Evolutionary conservation across 1,140 invertebrate genomes (phyloP).

Genomic region (Pristionchus pacificus): DNA sequence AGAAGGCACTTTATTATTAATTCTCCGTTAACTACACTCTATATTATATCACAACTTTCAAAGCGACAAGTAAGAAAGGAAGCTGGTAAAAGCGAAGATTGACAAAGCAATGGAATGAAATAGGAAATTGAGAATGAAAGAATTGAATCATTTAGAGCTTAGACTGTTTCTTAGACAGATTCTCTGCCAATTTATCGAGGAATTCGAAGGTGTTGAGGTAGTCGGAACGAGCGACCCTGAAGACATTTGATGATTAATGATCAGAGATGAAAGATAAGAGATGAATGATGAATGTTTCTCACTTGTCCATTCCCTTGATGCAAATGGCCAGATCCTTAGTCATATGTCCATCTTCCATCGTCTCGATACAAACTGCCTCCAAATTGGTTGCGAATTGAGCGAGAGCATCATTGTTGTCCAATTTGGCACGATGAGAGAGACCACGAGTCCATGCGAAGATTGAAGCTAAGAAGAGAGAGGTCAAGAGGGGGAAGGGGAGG

Average conservation of each 20-base stretch:
- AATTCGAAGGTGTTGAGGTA: constrained; percentile 97
- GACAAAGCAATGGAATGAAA: no score
- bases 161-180: constrained; percentile 70
- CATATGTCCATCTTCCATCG: constrained; percentile 87
- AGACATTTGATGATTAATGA: constrained; percentile 31
- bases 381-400: constrained; percentile 58
- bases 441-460: constrained; percentile 96
- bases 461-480: constrained; percentile 67
- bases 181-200: constrained; percentile 88
- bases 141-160: constrained; percentile 8
- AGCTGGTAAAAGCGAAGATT: no score
- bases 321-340: constrained; percentile 97
- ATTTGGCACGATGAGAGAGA: constrained; percentile 80
- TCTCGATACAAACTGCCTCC: constrained; percentile 81
- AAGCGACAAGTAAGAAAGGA: no score
- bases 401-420: constrained; percentile 80
- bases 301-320: constrained; percentile 71
- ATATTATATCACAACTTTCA: no score
- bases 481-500: neutral
- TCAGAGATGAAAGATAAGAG: neutral
- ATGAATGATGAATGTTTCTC: neutral
- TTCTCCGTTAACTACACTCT: no score
- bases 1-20: no score
- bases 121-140: no score
- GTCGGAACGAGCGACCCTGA: constrained; percentile 72